Conservation (phyloP, 2,113 vertebrate species). For the Apaloderma vittatum region DNA sequence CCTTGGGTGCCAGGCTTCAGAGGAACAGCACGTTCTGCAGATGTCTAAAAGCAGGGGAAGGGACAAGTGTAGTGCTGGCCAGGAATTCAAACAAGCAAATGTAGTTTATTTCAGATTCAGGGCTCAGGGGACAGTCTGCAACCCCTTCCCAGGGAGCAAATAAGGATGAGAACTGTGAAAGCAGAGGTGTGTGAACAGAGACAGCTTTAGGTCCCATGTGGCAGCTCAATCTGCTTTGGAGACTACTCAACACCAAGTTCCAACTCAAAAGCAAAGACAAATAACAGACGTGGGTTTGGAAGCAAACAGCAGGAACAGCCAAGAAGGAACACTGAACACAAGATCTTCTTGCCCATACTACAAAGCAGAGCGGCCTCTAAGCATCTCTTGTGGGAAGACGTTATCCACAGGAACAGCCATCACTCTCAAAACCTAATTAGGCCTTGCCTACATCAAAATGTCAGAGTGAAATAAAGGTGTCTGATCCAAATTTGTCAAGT, state of each 20-base stretch:
- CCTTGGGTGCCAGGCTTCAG: not conserved
- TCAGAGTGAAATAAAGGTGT: conserved; percentile 14
- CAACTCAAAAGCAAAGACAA: not conserved
- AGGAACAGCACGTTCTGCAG: not conserved
- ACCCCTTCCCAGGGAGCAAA: not conserved
- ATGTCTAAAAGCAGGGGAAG: not conserved
- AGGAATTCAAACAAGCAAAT: not conserved
- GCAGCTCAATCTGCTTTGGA: not conserved
- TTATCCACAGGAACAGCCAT: rapidly evolving
- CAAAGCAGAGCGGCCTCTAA: rapidly evolving
- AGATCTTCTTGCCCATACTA: not conserved
- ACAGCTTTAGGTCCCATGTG: not conserved
- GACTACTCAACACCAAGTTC: not conserved
- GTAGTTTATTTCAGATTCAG: not conserved
- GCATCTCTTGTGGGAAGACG: not conserved
- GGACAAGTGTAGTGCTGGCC: rapidly evolving
- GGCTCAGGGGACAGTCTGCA: not conserved
- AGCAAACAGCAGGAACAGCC: not conserved
- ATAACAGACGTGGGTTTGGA: not conserved
- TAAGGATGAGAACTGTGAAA: not conserved
- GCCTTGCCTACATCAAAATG: not conserved
- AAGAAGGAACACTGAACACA: rapidly evolving
- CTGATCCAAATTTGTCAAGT: not conserved
- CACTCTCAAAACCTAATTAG: not conserved
- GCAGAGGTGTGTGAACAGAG: not conserved